Base-by-base conservation (phyloP, 1,140 invertebrate genomes). In the Aphidius ervi region DNA sequence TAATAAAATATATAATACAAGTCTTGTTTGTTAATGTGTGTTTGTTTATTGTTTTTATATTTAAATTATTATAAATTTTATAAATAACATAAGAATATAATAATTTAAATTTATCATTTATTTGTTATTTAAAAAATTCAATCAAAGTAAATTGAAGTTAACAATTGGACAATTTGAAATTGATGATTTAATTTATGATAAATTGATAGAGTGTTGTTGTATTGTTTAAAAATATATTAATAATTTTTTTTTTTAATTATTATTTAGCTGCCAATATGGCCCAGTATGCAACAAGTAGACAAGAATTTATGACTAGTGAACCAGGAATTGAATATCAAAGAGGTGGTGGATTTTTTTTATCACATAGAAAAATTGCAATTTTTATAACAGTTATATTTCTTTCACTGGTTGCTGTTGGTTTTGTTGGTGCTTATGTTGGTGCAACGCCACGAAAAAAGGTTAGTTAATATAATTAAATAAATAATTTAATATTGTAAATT, bases 271-370 rank as follows among this genome's bases (percentile, higher is more conserved):
- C 65, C 9, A 68, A 61, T 50, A 74, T 74, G 71, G 68, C 67
- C 45, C 71, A 74, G 41, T 69, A 70, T 56, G 58, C 62, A 6
- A 68, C 63, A 9, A 69, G 61, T 54, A 62, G 70, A 31, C 56
- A 71, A 23, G 74, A 74, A 49, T 72, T 74, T 54, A 61, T 59
- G 58, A 65, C 64, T 4, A 61, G 64, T 58, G 64, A 65, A 20
- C 61, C 62, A 47, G 62, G 65, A 16, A 73, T 74, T 41, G 61
- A 68, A 47, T 72, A 69, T 47, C 67, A 72, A 39, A 67, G 71
- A 41, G 65, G 66, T 5, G 70, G 71, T 42, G 76, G 76, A 23
- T 77, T 70, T 61, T 77, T 76, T 58, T 49, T 78, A 43, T 69
- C 75, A 3, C 71, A 76, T 48, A 68, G 67, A 45, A 76, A 70